phyloP scores from a whole-genome alignment of 2,797 vertebrate genomes.

The Pogoniulus pusillus region DNA sequence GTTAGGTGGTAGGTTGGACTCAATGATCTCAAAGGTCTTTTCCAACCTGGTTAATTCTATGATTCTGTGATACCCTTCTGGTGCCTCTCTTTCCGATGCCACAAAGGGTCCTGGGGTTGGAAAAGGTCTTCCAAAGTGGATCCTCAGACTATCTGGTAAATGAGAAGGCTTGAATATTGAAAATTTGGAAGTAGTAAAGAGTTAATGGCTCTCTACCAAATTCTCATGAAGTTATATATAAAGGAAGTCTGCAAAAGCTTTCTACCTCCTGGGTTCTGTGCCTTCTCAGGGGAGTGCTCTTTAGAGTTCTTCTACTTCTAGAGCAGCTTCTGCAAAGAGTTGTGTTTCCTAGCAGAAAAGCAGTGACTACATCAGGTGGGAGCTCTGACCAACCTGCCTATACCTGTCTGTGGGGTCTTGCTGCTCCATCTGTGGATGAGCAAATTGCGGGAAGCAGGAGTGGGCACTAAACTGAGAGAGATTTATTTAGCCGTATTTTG shows the following conservation, averaged over 20 bases:
- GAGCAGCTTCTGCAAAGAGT: background rate
- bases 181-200: background rate
- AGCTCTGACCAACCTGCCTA: rapidly evolving
- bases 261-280: rapidly evolving
- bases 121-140: background rate
- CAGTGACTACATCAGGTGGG: too few relatives aligned
- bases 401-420: background rate
- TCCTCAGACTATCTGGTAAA: background rate
- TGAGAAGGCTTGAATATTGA: background rate
- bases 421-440: background rate
- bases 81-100: rapidly evolving
- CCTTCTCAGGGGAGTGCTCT: background rate
- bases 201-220: background rate
- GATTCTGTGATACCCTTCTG: background rate
- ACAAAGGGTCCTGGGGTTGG: background rate
- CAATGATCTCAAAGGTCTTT: too few relatives aligned
- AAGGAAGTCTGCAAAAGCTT: background rate
- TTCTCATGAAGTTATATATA: background rate
- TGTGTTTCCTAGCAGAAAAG: background rate
- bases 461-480: background rate
- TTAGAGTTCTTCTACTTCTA: background rate
- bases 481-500: background rate
- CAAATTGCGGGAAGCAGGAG: background rate
- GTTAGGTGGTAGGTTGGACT: too few relatives aligned
- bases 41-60: too few relatives aligned